Conservation (phyloP, 2,113 vertebrate species). For the Nerophis lumbriciformis region DNA sequence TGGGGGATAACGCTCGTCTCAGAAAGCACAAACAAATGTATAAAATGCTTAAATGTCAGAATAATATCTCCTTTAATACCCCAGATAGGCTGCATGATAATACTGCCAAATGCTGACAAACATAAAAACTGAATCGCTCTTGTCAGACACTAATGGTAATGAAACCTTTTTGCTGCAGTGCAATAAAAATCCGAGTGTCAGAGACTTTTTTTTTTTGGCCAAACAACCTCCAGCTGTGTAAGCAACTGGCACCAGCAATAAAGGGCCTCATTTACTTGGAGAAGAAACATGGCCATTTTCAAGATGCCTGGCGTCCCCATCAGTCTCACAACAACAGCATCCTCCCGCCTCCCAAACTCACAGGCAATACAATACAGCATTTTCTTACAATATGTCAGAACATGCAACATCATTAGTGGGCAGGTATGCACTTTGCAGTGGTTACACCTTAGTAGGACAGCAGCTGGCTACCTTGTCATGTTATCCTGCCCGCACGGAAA, state of each 20-base stretch:
- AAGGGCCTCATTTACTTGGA: constrained; percentile 6
- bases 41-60: no score
- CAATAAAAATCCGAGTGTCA: constrained; percentile 1
- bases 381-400: neutral
- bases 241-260: constrained; percentile 2
- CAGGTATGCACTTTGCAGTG: constrained; percentile 6
- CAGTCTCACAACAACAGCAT: constrained; percentile 7
- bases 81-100: neutral
- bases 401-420: constrained; percentile 36
- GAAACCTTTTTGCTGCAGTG: neutral
- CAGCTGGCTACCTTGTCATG: no score
- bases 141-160: constrained; percentile 1
- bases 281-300: constrained; percentile 13
- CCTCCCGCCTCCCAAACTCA: constrained; percentile 2
- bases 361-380: constrained; percentile 26
- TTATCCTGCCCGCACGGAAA: no score
- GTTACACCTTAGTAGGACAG: no score
- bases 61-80: no score
- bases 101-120: neutral
- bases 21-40: no score
- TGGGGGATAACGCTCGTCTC: neutral
- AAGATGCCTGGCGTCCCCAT: constrained; percentile 17
- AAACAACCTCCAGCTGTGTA: constrained; percentile 7
- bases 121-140: neutral
- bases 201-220: neutral